Conservation (phyloP, 2,888 invertebrate species). For the Lithophane socia region DNA sequence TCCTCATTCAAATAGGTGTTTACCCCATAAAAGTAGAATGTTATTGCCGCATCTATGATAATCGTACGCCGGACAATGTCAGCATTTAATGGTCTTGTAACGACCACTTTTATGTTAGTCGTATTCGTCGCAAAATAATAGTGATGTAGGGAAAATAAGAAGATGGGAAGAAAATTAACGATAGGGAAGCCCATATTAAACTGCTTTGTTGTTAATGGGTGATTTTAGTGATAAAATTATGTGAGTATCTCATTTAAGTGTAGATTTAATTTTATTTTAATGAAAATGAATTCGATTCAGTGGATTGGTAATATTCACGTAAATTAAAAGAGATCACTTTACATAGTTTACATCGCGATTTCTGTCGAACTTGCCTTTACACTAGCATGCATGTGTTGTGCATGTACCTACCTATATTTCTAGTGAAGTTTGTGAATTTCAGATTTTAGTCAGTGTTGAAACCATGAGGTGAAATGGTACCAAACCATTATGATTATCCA, state of each 20-base stretch:
- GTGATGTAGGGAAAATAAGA: slow-evolving; percentile 51
- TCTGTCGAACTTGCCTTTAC: neutral
- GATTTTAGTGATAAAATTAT: slow-evolving; percentile 22
- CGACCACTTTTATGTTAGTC: slow-evolving; percentile 63
- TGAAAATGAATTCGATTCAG: neutral
- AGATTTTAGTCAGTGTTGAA: too few relatives aligned
- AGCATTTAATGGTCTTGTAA: slow-evolving; percentile 64
- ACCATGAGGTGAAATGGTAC: neutral
- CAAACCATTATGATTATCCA: neutral
- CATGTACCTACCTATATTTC: neutral
- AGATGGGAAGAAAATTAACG: slow-evolving; percentile 47
- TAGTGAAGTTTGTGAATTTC: neutral
- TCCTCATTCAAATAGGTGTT: slow-evolving; percentile 54
- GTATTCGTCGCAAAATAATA: slow-evolving; percentile 61
- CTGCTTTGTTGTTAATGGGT: slow-evolving; percentile 40
- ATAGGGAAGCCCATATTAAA: slow-evolving; percentile 34
- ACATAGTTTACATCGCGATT: neutral
- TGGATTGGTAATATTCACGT: neutral
- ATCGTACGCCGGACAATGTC: slow-evolving; percentile 54
- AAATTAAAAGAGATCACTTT: neutral
- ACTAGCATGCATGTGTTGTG: neutral
- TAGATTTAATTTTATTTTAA: neutral
- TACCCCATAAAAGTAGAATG: slow-evolving; percentile 57
- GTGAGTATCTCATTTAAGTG: neutral
- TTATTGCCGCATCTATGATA: slow-evolving; percentile 61